These are phyloP conservation scores for Drepana falcataria DNA, from an alignment of 2,888 invertebrate genomes.

Conservation along the genomic window DNA sequence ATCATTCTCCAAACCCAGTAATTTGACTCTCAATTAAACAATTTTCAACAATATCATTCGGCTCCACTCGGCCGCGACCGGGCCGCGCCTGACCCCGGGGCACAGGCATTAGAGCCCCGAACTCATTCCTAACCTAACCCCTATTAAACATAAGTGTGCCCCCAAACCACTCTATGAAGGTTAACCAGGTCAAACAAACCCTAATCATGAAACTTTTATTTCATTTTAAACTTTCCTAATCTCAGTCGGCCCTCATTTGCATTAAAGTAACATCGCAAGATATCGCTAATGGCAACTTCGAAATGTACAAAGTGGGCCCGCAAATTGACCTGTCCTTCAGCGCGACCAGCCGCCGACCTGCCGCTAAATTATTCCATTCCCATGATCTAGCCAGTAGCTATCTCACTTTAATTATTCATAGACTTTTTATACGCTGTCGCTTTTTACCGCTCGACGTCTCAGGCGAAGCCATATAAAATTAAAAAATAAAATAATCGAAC, in stretches of 20 bases:
- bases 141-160: slow-evolving; percentile 74
- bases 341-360: slow-evolving; percentile 59
- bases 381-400: slow-evolving; percentile 77
- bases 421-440: slow-evolving; percentile 71
- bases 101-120: slow-evolving; percentile 63
- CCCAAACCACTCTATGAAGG: slow-evolving; percentile 61
- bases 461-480: slow-evolving; percentile 73
- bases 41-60: slow-evolving; percentile 75
- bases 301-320: slow-evolving; percentile 58
- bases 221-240: slow-evolving; percentile 42
- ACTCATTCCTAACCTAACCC: slow-evolving; percentile 62
- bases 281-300: slow-evolving; percentile 45
- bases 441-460: slow-evolving; percentile 63
- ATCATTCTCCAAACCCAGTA: slow-evolving; percentile 54
- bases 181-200: slow-evolving; percentile 46
- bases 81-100: slow-evolving; percentile 67
- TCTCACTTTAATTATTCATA: slow-evolving; percentile 79
- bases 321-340: slow-evolving; percentile 77
- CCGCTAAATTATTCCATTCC: slow-evolving; percentile 74
- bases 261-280: slow-evolving; percentile 44
- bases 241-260: slow-evolving; percentile 41
- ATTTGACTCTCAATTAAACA: slow-evolving; percentile 74
- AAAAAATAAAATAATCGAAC: slow-evolving; percentile 72
- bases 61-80: slow-evolving; percentile 47
- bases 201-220: slow-evolving; percentile 42